Evolutionary conservation across 2,797 vertebrate genomes (phyloP), one percentile per base, ranked within the genome.

Genomic region (Gouania willdenowi): DNA sequence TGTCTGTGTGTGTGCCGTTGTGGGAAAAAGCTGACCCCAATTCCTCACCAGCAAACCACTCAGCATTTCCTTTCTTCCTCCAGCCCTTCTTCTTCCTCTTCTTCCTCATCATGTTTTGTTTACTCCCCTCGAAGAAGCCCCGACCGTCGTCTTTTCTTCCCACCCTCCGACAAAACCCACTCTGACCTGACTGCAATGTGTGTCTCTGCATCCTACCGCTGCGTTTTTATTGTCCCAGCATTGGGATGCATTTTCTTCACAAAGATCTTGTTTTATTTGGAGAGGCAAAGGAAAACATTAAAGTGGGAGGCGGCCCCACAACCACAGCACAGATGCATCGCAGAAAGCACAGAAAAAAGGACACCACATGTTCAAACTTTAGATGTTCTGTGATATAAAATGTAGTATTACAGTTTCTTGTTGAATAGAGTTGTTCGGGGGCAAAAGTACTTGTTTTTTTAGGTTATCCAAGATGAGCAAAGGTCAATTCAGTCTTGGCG

Each of bases 11-110:
- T 59, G 33, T 64, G 18, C 34, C 56, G 69, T 63, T 89, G 83
- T 94, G 91, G 91, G 91, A 94, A 93, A 81, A 66, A 39, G 4
- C 78, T 40, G 85, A 92, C 91, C 91, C 66, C 53, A 59, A 81
- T 74, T 84, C 66, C 67, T 45, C 44, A 75, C 71, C 32, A 75
- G 61, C 65, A 54, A 75, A 75, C 75, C 49, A 25, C 47, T 1
- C 68, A 29, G 78, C 34, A 52, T 66, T 73, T 77, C 64, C 36
- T 57, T 55, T 64, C 36, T 57, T 55, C 55, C 67, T 60, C 22
- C 67, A 60, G 49, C 51, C 49, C 2, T 4, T 18, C 19, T 20
- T 30, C 13, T 26, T 37, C 39, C 27, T 24, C 34, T 26, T 41
- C 41, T 78, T 79, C 68, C 45, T 52, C 40, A 29, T 55, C 54